Base-by-base conservation (phyloP, 2,888 invertebrate species). In the Drosophila putrida region DNA sequence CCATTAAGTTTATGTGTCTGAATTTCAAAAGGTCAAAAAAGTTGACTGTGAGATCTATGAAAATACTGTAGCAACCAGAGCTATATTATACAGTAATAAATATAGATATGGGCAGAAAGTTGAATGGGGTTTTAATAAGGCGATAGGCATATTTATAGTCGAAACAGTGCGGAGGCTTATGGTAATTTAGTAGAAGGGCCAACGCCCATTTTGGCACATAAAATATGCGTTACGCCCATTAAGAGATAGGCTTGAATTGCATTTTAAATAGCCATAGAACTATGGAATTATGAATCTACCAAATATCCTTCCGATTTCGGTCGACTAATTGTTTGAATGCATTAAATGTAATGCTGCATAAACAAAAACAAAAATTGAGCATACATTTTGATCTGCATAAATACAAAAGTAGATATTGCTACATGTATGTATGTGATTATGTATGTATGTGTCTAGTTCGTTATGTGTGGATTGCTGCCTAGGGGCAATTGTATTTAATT, bases 401-500 rank as follows among this genome's bases (percentile, higher is more conserved):
- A 62, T 62, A 57, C 25, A 25, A 39, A 35, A 57, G 46, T 47
- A 39, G 57, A 25, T 57, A 47, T 13, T n/a, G 2, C 20, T 20
- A 1, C 10, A 60, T 10, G n/a, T 6, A 6, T n/a, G 13, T 25
- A 31, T 4, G 31, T 31, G 1, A 6, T 31, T 31, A 6, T 6
- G 33, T 36, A 25, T 36, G 15, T 38, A 10, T 61, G 35, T 8
- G 11, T 8, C 1, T 31, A 54, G 28, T 54, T 31, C 25, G 35
- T 36, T 28, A 15, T 39, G 50, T 46, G 44, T 47, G 54, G 25
- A 25, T 43, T 43, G 36, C 20, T 50, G 62, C 64, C 55, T n/a
- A 55, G 50, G 64, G 76, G 76, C 58, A 62, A 61, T 75, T 72
- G 80, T 67, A 82, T 88, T 88, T 88, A 80, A 85, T 85, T 88